Percentiles rank a stretch among this genome's conserved stretches.
These are phyloP conservation scores for Brachionus rubens DNA, from an alignment of 1,140 invertebrate species.

Conservation along the genomic window DNA sequence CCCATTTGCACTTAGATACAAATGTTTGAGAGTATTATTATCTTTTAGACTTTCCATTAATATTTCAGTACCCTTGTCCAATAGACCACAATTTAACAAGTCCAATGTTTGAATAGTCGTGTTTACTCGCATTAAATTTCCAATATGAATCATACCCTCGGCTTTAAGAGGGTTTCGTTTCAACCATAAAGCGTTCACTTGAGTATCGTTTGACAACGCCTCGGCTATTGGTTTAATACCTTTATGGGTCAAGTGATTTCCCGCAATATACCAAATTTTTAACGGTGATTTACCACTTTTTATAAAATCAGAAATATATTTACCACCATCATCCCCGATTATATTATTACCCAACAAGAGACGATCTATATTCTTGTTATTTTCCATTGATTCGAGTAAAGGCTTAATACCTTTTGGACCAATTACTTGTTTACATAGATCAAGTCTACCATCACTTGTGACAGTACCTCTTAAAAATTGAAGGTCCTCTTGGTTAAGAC, in stretches of 20 bases:
- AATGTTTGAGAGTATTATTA: conserved; percentile 45
- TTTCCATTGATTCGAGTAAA: conserved; percentile 7
- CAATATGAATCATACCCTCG: conserved; percentile 15
- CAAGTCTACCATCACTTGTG: conserved; percentile 28
- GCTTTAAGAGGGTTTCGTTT: conserved; percentile 42
- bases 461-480: conserved; percentile 24
- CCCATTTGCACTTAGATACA: conserved; percentile 38
- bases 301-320: conserved; percentile 26
- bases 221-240: conserved; percentile 11
- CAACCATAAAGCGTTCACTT: conserved; percentile 39
- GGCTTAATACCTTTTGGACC: conserved; percentile 33
- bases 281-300: background rate
- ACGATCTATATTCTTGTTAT: conserved; percentile 1
- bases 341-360: conserved; percentile 45
- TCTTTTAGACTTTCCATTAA: conserved; percentile 4
- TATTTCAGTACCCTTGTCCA: conserved; percentile 16
- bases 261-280: conserved; percentile 41
- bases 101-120: conserved; percentile 16
- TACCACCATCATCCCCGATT: conserved; percentile 5
- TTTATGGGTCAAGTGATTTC: conserved; percentile 31
- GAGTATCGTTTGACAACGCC: background rate
- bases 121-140: background rate
- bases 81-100: conserved; percentile 40
- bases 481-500: background rate
- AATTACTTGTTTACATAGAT: conserved; percentile 46